phyloP scores from a whole-genome alignment of 2,888 invertebrate species.

The Pachymerium ferrugineum region DNA sequence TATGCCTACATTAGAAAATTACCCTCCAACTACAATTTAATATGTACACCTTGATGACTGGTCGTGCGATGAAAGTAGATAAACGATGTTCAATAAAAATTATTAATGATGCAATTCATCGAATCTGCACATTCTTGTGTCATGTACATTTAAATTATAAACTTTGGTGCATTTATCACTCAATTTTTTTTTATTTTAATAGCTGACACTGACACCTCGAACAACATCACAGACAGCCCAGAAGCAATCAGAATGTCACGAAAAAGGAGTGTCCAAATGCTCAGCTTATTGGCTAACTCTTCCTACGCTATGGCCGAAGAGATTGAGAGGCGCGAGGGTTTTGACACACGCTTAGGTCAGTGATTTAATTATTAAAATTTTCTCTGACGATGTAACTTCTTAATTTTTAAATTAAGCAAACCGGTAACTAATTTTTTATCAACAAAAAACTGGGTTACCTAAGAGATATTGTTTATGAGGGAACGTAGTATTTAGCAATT shows the following conservation, averaged over 20 bases:
- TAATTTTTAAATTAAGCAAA: too few relatives aligned
- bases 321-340: slow-evolving; percentile 29
- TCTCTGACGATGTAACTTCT: not conserved
- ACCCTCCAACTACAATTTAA: not conserved
- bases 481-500: too few relatives aligned
- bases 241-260: not conserved
- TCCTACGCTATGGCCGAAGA: slow-evolving; percentile 20
- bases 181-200: not conserved
- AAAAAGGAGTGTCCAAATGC: not conserved
- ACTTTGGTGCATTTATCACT: too few relatives aligned
- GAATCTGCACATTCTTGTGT: too few relatives aligned
- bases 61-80: not conserved
- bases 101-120: not conserved
- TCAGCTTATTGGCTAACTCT: not conserved
- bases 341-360: slow-evolving; percentile 22
- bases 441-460: too few relatives aligned
- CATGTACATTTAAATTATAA: too few relatives aligned
- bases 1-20: slow-evolving; percentile 12
- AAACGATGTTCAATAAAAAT: not conserved
- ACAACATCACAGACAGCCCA: not conserved
- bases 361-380: not conserved
- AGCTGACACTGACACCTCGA: not conserved
- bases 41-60: not conserved
- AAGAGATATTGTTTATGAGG: too few relatives aligned
- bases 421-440: too few relatives aligned